Evolutionary conservation across 2,888 invertebrate species (phyloP).

Genomic region (Troglohyphantes excavatus): DNA sequence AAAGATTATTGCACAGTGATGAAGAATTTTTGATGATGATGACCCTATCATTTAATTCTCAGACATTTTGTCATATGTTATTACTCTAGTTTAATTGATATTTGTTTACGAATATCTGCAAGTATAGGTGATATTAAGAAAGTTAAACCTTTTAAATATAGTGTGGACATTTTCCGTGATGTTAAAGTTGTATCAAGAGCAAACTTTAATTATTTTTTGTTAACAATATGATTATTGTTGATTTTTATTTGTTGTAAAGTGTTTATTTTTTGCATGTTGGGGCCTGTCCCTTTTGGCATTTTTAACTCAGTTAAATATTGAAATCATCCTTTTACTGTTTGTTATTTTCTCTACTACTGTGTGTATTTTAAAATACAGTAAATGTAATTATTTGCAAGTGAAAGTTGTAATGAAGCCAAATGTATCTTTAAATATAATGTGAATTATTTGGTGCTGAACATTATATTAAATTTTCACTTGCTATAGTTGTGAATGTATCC

Average conservation of each 20-base stretch:
- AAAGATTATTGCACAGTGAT: too few species aligned
- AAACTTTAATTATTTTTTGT: background rate
- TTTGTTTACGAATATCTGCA: background rate
- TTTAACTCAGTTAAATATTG: background rate
- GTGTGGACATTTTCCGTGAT: background rate
- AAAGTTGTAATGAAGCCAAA: background rate
- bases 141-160: background rate
- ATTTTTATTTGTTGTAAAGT: background rate
- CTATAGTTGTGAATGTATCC: too few species aligned
- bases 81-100: background rate
- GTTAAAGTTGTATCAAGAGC: background rate
- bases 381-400: background rate
- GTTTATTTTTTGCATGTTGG: background rate
- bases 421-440: background rate
- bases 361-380: too few species aligned
- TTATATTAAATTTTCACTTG: background rate
- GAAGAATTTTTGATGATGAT: too few species aligned
- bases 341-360: too few species aligned
- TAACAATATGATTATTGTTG: background rate
- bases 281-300: background rate
- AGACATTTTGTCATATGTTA: background rate
- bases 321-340: too few species aligned
- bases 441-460: background rate
- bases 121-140: background rate
- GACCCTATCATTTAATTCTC: background rate